These are phyloP conservation scores for Torymus tubicola DNA, from an alignment of 2,888 invertebrate species.

Conservation along the genomic window DNA sequence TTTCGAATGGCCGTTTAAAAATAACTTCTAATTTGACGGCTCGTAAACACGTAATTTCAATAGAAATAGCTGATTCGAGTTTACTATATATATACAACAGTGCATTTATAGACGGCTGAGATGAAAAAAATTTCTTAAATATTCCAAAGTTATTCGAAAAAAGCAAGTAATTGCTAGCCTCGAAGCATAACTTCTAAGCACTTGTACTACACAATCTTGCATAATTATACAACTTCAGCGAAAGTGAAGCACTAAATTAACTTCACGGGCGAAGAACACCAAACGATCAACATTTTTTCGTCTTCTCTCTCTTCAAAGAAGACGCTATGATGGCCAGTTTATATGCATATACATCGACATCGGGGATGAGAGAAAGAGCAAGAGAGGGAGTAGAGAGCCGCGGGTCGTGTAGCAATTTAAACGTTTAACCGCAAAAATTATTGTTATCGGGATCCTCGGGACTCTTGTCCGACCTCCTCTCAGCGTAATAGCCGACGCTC, in stretches of 20 bases:
- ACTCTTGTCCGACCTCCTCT: slow-evolving; percentile 54
- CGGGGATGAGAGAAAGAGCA: neutral
- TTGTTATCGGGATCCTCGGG: slow-evolving; percentile 65
- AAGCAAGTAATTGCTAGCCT: neutral
- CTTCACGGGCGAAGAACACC: neutral
- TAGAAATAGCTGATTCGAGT: too few relatives aligned
- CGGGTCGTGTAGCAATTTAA: slow-evolving; percentile 71
- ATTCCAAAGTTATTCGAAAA: slow-evolving; percentile 1
- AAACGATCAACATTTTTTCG: neutral
- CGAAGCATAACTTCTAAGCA: neutral
- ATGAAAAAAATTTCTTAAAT: neutral
- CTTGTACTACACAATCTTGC: too few relatives aligned
- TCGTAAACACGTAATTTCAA: too few relatives aligned
- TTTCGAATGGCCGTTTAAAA: too few relatives aligned
- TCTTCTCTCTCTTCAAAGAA: slow-evolving; percentile 12
- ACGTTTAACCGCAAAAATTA: slow-evolving; percentile 72
- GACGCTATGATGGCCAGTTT: neutral
- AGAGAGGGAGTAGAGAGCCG: slow-evolving; percentile 60
- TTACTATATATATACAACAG: too few relatives aligned
- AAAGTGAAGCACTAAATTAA: slow-evolving; percentile 14
- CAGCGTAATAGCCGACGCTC: slow-evolving; percentile 62
- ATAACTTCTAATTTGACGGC: too few relatives aligned
- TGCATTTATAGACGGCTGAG: too few relatives aligned
- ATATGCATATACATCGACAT: slow-evolving; percentile 9
- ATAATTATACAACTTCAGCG: slow-evolving; percentile 8